Conservation (phyloP, 1,140 invertebrate species). For the Scaptomyza pallida region DNA sequence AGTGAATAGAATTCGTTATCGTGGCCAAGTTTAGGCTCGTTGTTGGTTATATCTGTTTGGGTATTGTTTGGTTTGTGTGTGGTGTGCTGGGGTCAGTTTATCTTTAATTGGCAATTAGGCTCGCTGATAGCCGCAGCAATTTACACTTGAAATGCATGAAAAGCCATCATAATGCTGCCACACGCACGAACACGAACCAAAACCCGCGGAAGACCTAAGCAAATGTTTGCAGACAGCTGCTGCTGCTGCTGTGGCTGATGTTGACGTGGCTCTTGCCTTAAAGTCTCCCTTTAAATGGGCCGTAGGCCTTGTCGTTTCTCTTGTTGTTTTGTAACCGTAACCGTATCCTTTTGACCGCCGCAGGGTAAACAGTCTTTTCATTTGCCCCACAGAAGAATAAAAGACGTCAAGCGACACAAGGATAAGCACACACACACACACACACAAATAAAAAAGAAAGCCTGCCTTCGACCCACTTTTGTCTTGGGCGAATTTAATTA, state of each 20-base stretch:
- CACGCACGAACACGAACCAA: conserved; percentile 6
- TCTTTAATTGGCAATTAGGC: conserved; percentile 78
- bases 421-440: conserved; percentile 51
- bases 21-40: too few relatives aligned
- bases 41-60: background rate
- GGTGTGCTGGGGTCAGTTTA: conserved; percentile 54
- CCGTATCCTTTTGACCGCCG: conserved; percentile 69
- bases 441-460: conserved; percentile 36
- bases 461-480: conserved; percentile 39
- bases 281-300: conserved; percentile 28
- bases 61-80: conserved; percentile 6
- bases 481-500: conserved; percentile 76
- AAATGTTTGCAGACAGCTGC: conserved; percentile 65
- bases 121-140: conserved; percentile 73
- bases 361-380: conserved; percentile 67
- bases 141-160: conserved; percentile 72
- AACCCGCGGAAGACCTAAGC: conserved; percentile 57
- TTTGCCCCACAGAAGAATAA: conserved; percentile 37
- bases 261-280: too few relatives aligned
- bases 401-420: conserved; percentile 51
- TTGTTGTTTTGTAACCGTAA: conserved; percentile 24
- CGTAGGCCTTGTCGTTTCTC: conserved; percentile 25
- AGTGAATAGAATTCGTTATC: too few relatives aligned
- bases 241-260: conserved; percentile 7
- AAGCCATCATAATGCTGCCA: conserved; percentile 47